Base-by-base conservation (phyloP, 2,797 vertebrate species). In the Channallabes apus region DNA sequence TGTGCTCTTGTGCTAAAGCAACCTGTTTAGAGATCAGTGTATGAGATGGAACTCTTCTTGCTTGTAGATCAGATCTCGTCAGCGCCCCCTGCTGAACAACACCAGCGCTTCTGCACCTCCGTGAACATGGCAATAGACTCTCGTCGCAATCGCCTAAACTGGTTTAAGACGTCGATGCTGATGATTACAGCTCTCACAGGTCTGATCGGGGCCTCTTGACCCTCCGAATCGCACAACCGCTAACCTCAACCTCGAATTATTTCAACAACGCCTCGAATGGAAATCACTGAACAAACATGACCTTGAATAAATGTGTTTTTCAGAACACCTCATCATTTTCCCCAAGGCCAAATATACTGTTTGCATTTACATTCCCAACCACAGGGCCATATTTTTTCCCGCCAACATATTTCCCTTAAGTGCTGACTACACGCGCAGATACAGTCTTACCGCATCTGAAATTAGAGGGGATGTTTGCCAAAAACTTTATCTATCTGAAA, bases 381-480 rank as follows among this genome's bases (percentile, higher is more conserved):
- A 17, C 80, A 64, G 72, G 79, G 82, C 59, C 84, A 71, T 85
- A 82, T 84, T 83, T 87, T 85, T 82, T 24, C 82, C 59, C 22
- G 35, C 78, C 83, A 65, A 82, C 82, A 73, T 84, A 84, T 84
- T 87, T 84, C 79, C 80, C 75, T 78, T 89, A 71, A 86, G 84
- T 81, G 87, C 83, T 75, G 77, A 77, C 72, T 85, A 65, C 84
- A 88, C 81, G 78, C 68, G 38, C 62, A 59, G 32, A 6, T 35
- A 32, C 59, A 38, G 62, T 46, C 64, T 83, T 85, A 76, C 75
- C 84, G 27, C 69, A 15, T 22, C 29, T 46, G 73, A 82, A 84
- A 89, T 87, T 86, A 78, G 61, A 77, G 88, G 79, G 84, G 85
- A 87, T 73, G 78, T 87, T 85, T 82, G 84, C 62, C 65, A 83